phyloP scores from a whole-genome alignment of 2,888 invertebrate species.

The Periphyllus acericola region DNA sequence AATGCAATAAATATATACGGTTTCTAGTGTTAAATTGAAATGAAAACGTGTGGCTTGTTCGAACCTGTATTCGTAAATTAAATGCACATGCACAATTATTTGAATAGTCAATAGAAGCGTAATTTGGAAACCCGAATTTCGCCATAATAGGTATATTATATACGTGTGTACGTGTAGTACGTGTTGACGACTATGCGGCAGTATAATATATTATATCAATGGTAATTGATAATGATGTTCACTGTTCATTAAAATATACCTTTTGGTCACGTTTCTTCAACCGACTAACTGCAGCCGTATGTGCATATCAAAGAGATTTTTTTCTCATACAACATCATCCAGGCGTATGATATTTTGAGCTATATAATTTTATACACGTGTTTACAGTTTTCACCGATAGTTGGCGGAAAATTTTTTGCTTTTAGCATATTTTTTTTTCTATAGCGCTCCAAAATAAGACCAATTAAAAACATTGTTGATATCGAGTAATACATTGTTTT shows the following conservation, averaged over 20 bases:
- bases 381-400: too few species aligned
- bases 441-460: too few species aligned
- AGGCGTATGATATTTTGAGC: background rate
- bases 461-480: too few species aligned
- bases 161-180: too few species aligned
- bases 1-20: background rate
- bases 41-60: background rate
- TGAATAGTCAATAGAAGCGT: background rate
- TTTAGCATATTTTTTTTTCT: too few species aligned
- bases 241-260: slow-evolving; percentile 4
- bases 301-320: background rate
- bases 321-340: background rate
- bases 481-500: too few species aligned
- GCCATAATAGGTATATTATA: background rate
- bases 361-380: too few species aligned
- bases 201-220: slow-evolving; percentile 4
- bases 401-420: too few species aligned
- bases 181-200: background rate
- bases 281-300: background rate
- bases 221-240: slow-evolving; percentile 14
- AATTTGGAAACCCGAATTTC: background rate
- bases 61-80: background rate
- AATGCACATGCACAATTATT: background rate
- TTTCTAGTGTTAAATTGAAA: background rate
- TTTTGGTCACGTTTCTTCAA: background rate